phyloP scores from a whole-genome alignment of 1,140 invertebrate genomes.

The Neodiprion lecontei region DNA sequence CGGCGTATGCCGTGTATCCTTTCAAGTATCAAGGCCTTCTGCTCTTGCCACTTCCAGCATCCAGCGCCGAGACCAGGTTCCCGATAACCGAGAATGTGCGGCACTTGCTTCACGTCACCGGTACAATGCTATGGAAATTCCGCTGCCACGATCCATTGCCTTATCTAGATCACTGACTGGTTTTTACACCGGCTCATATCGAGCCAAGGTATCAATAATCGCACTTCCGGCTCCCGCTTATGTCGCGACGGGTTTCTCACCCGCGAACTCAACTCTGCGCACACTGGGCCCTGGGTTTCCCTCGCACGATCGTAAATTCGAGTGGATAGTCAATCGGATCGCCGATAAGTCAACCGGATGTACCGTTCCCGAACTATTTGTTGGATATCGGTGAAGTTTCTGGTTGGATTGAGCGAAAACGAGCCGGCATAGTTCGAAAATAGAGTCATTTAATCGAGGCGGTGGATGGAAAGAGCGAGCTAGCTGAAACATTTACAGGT shows the following conservation, averaged over 20 bases:
- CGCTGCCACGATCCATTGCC: neutral
- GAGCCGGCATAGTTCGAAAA: no score
- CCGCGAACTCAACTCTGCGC: no score
- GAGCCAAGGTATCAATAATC: neutral
- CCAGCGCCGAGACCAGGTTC: conserved; percentile 2
- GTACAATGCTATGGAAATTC: conserved; percentile 1
- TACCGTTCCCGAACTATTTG: no score
- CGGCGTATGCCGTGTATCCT: conserved; percentile 24
- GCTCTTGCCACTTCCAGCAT: conserved; percentile 22
- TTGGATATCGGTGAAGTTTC: no score
- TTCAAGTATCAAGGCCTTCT: conserved; percentile 52
- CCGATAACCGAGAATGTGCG: conserved; percentile 38
- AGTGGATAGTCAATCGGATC: no score
- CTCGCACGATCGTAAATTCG: no score
- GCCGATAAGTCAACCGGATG: no score
- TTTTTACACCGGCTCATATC: neutral
- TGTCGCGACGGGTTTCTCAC: neutral
- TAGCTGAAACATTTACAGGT: no score
- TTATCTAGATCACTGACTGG: neutral
- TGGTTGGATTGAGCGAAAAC: no score
- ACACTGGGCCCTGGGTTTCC: no score
- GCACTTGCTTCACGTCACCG: conserved; percentile 41
- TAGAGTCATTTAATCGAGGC: no score
- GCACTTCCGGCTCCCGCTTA: neutral
- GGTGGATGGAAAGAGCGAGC: no score